phyloP scores from a whole-genome alignment of 2,113 vertebrate genomes.

The Pterocles burchelli region DNA sequence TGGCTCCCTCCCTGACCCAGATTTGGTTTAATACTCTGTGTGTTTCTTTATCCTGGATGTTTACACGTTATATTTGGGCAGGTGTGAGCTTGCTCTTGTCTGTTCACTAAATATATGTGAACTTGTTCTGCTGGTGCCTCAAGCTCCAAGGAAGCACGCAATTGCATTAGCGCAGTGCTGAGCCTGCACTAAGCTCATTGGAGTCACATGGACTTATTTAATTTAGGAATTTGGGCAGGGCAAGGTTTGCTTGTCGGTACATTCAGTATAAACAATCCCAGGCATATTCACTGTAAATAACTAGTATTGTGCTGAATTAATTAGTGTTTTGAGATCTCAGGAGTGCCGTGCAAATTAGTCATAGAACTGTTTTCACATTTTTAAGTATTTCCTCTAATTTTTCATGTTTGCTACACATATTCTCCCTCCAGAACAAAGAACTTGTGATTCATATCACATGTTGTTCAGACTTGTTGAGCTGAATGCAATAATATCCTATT shows the following conservation, averaged over 20 bases:
- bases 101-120: conserved; percentile 9
- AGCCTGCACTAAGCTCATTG: conserved; percentile 49
- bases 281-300: conserved; percentile 39
- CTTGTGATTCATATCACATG: not conserved
- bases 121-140: conserved; percentile 57
- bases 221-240: conserved; percentile 66
- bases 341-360: conserved; percentile 10
- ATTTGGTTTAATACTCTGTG: conserved; percentile 12
- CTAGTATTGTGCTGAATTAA: conserved; percentile 13
- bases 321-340: conserved; percentile 6
- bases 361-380: conserved; percentile 9
- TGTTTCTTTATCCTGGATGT: conserved; percentile 22
- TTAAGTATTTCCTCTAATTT: conserved; percentile 15
- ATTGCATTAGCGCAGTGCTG: conserved; percentile 28
- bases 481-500: not conserved
- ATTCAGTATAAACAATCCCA: conserved; percentile 37
- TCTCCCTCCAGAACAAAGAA: not conserved
- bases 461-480: conserved; percentile 7
- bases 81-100: conserved; percentile 45
- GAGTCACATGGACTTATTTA: conserved; percentile 66
- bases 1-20: not conserved
- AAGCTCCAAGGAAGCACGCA: conserved; percentile 32
- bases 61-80: conserved; percentile 41
- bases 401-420: not conserved
- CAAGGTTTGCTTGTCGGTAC: conserved; percentile 21